Conservation (phyloP, 2,888 invertebrate genomes). For the Mythimna impura region DNA sequence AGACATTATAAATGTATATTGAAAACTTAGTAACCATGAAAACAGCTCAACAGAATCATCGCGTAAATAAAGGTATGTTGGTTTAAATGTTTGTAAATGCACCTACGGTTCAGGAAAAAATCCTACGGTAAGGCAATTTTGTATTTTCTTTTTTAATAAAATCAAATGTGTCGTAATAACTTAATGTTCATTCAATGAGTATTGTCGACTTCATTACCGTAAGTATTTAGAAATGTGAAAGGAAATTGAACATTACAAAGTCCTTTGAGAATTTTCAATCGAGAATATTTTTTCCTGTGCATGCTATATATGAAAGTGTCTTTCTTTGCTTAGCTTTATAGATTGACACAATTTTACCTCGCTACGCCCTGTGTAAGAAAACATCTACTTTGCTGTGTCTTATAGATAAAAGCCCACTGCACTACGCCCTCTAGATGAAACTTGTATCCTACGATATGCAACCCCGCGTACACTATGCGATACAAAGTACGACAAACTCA, state of each 20-base stretch:
- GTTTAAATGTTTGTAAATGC: no score
- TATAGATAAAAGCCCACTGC: background rate
- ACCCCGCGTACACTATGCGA: no score
- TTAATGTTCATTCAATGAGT: background rate
- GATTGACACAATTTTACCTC: background rate
- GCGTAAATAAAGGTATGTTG: background rate
- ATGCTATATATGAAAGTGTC: no score
- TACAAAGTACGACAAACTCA: no score
- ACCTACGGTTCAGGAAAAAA: no score
- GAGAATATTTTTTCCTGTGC: no score
- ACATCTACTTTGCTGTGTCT: background rate
- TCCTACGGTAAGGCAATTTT: no score
- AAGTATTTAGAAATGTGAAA: background rate
- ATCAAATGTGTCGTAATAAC: background rate
- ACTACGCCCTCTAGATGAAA: background rate
- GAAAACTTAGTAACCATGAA: conserved; percentile 5
- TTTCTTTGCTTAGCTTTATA: background rate
- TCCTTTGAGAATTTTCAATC: no score
- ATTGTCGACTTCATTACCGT: background rate
- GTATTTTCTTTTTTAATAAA: no score
- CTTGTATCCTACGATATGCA: background rate
- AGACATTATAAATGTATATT: conserved; percentile 8
- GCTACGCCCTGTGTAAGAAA: background rate
- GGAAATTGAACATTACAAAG: background rate
- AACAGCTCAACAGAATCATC: background rate